Evolutionary conservation across 2,888 invertebrate genomes (phyloP).

Genomic region (Drosophila greeni): DNA sequence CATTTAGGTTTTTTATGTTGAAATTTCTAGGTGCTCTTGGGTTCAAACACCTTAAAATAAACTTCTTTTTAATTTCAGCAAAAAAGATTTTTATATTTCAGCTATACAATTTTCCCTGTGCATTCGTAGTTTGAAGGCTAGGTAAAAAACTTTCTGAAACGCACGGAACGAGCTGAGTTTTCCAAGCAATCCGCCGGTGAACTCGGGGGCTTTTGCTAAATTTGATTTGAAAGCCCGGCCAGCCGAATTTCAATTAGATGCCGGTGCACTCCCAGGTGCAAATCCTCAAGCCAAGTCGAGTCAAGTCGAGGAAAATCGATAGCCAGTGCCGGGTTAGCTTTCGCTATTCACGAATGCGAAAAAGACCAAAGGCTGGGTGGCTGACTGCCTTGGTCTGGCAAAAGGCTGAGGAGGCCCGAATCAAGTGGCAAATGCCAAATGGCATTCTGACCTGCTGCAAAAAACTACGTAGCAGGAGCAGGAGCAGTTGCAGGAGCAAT

Average conservation of each 20-base stretch:
- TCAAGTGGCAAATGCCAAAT: conserved; percentile 60
- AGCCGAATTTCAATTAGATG: conserved; percentile 46
- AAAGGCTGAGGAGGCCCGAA: conserved; percentile 36
- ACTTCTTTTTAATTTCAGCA: background rate
- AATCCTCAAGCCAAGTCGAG: conserved; percentile 18
- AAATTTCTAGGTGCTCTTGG: background rate
- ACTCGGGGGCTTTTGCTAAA: conserved; percentile 47
- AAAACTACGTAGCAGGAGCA: conserved; percentile 23
- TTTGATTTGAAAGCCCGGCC: conserved; percentile 52
- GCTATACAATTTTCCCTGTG: conserved; percentile 13
- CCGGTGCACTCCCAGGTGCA: conserved; percentile 37
- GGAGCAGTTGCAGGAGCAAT: conserved; percentile 22
- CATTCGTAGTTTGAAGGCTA: conserved; percentile 45
- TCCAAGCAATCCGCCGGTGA: conserved; percentile 11
- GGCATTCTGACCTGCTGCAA: conserved; percentile 38
- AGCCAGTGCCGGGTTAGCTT: conserved; percentile 16
- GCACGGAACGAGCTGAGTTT: conserved; percentile 19
- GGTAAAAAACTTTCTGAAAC: conserved; percentile 44
- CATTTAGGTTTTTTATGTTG: background rate
- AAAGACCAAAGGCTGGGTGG: conserved; percentile 28
- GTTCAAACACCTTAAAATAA: background rate
- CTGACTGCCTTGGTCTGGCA: background rate
- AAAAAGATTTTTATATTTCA: background rate
- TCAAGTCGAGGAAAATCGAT: conserved; percentile 39
- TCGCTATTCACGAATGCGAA: conserved; percentile 32